These are phyloP conservation scores for Psococerastis gibbosa DNA, from an alignment of 2,888 invertebrate species.

Conservation along the genomic window DNA sequence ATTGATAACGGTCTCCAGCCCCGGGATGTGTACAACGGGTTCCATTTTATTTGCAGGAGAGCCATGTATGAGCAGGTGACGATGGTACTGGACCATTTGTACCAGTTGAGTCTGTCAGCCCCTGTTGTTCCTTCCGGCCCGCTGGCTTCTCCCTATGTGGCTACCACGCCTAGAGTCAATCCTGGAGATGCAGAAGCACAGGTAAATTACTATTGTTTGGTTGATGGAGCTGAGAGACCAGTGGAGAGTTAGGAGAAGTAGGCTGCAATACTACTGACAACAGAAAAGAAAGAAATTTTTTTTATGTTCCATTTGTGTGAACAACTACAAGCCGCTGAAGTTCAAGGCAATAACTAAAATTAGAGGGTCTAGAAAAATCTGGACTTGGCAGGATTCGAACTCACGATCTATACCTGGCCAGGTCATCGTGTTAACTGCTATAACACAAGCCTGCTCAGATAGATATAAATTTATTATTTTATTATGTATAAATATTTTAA, in stretches of 20 bases:
- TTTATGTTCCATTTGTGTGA: not conserved
- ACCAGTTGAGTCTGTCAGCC: slow-evolving; percentile 33
- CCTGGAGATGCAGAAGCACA: slow-evolving; percentile 32
- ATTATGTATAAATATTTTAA: too few species aligned
- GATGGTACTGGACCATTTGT: slow-evolving; percentile 50
- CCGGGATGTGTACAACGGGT: too few species aligned
- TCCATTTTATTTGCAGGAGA: slow-evolving; percentile 37
- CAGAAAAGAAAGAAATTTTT: not conserved
- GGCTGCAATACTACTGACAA: slow-evolving; percentile 12
- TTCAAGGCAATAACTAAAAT: too few species aligned
- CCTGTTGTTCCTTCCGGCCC: slow-evolving; percentile 25
- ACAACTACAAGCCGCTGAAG: too few species aligned
- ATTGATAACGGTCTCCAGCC: too few species aligned
- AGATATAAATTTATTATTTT: too few species aligned
- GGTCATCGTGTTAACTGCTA: too few species aligned
- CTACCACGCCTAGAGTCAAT: slow-evolving; percentile 24
- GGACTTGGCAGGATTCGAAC: too few species aligned
- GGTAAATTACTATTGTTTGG: slow-evolving; percentile 20
- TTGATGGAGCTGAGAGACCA: slow-evolving; percentile 7
- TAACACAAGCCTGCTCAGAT: too few species aligned
- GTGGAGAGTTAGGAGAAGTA: too few species aligned
- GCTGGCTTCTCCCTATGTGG: slow-evolving; percentile 23
- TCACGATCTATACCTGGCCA: too few species aligned
- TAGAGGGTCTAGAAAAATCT: too few species aligned
- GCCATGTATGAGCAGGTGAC: slow-evolving; percentile 79